Conservation (phyloP, 2,888 invertebrate species). For the Oasisia sp. region DNA sequence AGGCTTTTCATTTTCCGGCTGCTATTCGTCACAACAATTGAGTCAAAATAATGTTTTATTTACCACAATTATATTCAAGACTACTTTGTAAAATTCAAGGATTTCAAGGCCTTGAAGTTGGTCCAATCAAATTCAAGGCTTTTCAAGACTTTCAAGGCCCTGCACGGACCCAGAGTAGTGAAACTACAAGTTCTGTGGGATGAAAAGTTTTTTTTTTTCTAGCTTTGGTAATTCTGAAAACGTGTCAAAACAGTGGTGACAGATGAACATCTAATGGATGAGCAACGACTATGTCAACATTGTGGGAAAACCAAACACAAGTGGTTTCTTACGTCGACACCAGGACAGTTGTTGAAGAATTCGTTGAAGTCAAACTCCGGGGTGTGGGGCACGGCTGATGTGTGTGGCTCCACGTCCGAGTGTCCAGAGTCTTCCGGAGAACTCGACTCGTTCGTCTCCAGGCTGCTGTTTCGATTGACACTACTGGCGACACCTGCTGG, state of each 20-base stretch:
- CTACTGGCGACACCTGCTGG: constrained; percentile 38
- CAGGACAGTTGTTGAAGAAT: constrained; percentile 75
- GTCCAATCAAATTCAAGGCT: too few relatives aligned
- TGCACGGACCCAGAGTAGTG: too few relatives aligned
- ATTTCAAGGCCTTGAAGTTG: too few relatives aligned
- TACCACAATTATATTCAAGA: too few relatives aligned
- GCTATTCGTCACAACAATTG: too few relatives aligned
- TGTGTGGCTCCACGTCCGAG: background rate
- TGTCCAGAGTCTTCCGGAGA: constrained; percentile 45
- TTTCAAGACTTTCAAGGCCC: too few relatives aligned
- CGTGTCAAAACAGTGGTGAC: background rate
- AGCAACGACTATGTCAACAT: constrained; percentile 24
- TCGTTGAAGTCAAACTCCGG: constrained; percentile 83
- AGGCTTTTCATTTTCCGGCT: too few relatives aligned
- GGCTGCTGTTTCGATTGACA: constrained; percentile 54
- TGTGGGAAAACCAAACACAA: constrained; percentile 69
- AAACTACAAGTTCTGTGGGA: background rate
- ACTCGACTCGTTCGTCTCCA: constrained; percentile 56
- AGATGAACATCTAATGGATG: background rate
- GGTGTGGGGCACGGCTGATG: constrained; percentile 42
- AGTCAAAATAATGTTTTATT: too few relatives aligned
- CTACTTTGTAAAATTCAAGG: too few relatives aligned
- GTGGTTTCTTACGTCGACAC: constrained; percentile 72
- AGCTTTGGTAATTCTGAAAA: background rate
- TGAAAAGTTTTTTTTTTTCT: background rate